These are phyloP conservation scores for Kryphioiulus occultus DNA, from an alignment of 2,888 invertebrate genomes.

Conservation along the genomic window DNA sequence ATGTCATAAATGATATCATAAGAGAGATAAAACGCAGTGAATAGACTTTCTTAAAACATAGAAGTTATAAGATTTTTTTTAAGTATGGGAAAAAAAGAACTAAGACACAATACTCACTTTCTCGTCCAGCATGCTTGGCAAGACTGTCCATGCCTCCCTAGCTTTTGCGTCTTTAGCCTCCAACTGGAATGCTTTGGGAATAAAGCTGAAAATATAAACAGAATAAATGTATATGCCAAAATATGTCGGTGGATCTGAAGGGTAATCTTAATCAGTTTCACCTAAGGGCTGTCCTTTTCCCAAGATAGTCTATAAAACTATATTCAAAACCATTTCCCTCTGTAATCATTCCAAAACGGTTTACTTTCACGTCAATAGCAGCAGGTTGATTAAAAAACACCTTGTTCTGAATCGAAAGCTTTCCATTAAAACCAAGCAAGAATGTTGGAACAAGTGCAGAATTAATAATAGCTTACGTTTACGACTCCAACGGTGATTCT, in stretches of 20 bases:
- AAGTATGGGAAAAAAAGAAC: too few relatives aligned
- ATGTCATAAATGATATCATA: too few relatives aligned
- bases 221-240: neutral
- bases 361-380: neutral
- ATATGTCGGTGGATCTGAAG: neutral
- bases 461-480: neutral
- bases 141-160: neutral
- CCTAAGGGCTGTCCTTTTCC: neutral
- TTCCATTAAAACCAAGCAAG: neutral
- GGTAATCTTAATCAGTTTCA: neutral
- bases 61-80: too few relatives aligned
- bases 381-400: neutral
- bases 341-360: neutral
- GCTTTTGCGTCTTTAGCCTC: neutral
- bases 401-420: neutral
- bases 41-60: too few relatives aligned
- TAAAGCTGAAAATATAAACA: neutral
- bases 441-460: neutral
- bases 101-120: neutral
- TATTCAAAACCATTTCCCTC: neutral
- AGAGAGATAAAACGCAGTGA: too few relatives aligned
- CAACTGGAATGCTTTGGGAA: neutral
- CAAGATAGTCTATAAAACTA: neutral
- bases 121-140: neutral
- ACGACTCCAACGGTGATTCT: neutral